Evolutionary conservation across 1,140 invertebrate species (phyloP), one percentile per base, ranked within the genome.

Genomic region (Zaprionus nigranus): DNA sequence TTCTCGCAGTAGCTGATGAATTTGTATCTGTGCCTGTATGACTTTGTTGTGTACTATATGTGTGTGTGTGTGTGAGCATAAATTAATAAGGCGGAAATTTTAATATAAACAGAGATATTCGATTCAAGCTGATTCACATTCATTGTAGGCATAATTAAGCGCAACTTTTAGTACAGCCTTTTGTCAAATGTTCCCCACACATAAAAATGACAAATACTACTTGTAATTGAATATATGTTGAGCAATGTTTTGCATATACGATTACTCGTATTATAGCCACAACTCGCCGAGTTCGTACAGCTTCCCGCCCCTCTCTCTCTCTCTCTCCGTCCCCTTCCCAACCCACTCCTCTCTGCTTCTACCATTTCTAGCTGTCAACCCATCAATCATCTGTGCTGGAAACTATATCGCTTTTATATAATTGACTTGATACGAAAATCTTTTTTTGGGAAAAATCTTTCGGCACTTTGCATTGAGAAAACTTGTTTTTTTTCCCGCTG

Each of bases 1-100:
- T 85, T 73, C 68, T 79, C 65, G 78, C 63, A 34, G 61, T 56
- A 30, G 54, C 54, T 88, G 79, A 86, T 87, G 65, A 61, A 74
- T 74, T 36, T 49, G 62, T 64, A 59, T 75, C 60, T 53, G 30
- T 38, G 58, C 6, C 38, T 43, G 17, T 66, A 17, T 38, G 22
- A 34, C 30, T 11, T 54, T 12, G 59, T 9, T 78, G 15, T 65
- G 38, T 28, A 12, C n/a, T n/a, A n/a, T n/a, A n/a, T n/a, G n/a
- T n/a, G n/a, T n/a, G n/a, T 67, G 43, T 61, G n/a, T 63, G 53
- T 63, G 72, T 66, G 38, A n/a, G 17, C 65, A 82, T 74, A 67
- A 65, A 81, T 88, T 68, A 88, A 81, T 81, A 74, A 81, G 85
- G 84, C 84, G 84, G 84, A 88, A 88, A 88, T 88, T 88, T 88